A percentile compares a stretch with the other conserved stretches of the same genome.
Evolutionary conservation across 1,140 invertebrate genomes (phyloP).

Genomic region (Pogonomyrmex barbatus): DNA sequence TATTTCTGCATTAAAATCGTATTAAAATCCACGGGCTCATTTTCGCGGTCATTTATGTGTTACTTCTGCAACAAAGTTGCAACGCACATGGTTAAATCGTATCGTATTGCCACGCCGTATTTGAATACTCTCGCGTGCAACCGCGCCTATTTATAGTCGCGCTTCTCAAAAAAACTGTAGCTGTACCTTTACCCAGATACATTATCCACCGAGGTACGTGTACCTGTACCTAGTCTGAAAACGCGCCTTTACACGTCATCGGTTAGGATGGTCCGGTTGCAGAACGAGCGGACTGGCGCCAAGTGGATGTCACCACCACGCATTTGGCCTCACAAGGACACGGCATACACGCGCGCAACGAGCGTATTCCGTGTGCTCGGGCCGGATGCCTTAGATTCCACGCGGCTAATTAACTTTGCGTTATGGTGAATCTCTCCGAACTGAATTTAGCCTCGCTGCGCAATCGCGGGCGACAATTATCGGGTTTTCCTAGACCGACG

Average conservation of each 20-base stretch:
- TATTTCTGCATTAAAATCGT: slow-evolving; percentile 37
- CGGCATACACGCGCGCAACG: slow-evolving; percentile 29
- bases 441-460: slow-evolving; percentile 76
- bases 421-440: slow-evolving; percentile 80
- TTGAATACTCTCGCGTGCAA: slow-evolving; percentile 39
- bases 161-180: slow-evolving; percentile 5
- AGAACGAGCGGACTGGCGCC: slow-evolving; percentile 82
- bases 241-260: slow-evolving; percentile 51
- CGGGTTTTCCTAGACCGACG: slow-evolving; percentile 51
- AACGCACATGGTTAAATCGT: slow-evolving; percentile 8
- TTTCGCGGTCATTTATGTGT: slow-evolving; percentile 14
- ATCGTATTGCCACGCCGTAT: slow-evolving; percentile 30
- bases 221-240: slow-evolving; percentile 56
- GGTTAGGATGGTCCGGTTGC: slow-evolving; percentile 64
- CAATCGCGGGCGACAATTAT: slow-evolving; percentile 52
- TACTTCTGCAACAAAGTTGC: slow-evolving; percentile 42
- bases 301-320: slow-evolving; percentile 81
- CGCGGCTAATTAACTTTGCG: slow-evolving; percentile 83
- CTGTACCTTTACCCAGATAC: slow-evolving; percentile 55
- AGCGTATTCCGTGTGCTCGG: slow-evolving; percentile 16
- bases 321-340: slow-evolving; percentile 72
- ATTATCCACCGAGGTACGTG: slow-evolving; percentile 41
- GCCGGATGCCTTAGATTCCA: slow-evolving; percentile 81
- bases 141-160: slow-evolving; percentile 55
- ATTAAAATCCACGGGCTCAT: slow-evolving; percentile 25